Evolutionary conservation across 1,140 invertebrate genomes (phyloP).

Genomic region (Drosophila ercepeae): DNA sequence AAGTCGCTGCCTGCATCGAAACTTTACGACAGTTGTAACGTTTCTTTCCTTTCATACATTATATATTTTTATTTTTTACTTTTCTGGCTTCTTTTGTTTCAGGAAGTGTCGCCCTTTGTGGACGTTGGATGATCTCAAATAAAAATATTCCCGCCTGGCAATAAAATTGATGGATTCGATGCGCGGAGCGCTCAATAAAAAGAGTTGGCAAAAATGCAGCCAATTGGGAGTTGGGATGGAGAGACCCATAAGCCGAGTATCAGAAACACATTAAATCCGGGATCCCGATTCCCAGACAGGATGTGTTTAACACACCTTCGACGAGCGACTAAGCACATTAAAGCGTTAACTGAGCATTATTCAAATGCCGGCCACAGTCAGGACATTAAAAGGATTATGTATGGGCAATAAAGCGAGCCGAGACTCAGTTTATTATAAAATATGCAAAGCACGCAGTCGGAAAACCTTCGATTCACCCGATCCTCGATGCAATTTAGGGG

Average conservation of each 20-base stretch:
- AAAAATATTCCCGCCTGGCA: slow-evolving; percentile 59
- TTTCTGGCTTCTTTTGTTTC: slow-evolving; percentile 62
- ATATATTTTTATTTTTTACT: slow-evolving; percentile 12
- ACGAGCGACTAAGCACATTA: slow-evolving; percentile 64
- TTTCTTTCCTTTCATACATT: slow-evolving; percentile 35
- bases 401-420: slow-evolving; percentile 73
- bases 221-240: slow-evolving; percentile 4
- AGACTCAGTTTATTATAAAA: slow-evolving; percentile 10
- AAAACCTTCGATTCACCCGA: slow-evolving; percentile 5
- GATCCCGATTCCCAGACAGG: slow-evolving; percentile 34
- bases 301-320: slow-evolving; percentile 35
- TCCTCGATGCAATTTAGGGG: slow-evolving; percentile 28
- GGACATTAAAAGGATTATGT: slow-evolving; percentile 70
- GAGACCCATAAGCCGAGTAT: slow-evolving; percentile 16
- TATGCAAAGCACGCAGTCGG: slow-evolving; percentile 55
- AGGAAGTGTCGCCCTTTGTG: slow-evolving; percentile 19
- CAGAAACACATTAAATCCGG: slow-evolving; percentile 34
- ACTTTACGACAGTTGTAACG: slow-evolving; percentile 69
- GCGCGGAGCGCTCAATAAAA: slow-evolving; percentile 44
- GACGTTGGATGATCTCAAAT: slow-evolving; percentile 39
- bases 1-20: slow-evolving; percentile 58
- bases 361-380: slow-evolving; percentile 69
- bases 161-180: slow-evolving; percentile 79
- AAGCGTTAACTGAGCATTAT: slow-evolving; percentile 78
- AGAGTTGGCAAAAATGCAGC: slow-evolving; percentile 43